These are phyloP conservation scores for Falco peregrinus DNA, from an alignment of 2,797 vertebrate genomes.

Conservation along the genomic window DNA sequence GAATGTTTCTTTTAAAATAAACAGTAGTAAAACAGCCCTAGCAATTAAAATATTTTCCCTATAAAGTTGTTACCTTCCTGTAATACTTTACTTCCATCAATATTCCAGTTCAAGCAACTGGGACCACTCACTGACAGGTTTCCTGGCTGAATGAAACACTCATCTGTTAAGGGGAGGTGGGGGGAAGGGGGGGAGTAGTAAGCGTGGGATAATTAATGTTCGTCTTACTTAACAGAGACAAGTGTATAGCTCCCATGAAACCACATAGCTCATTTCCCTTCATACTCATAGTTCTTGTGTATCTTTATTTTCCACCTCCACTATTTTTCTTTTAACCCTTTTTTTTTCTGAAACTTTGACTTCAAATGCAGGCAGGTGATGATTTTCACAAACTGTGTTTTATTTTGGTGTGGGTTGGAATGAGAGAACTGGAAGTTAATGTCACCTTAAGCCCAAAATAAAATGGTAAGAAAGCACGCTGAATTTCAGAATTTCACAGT, in stretches of 20 bases:
- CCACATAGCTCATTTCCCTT: neutral
- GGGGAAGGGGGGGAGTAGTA: too few relatives aligned
- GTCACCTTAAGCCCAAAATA: conserved; percentile 29
- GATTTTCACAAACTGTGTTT: conserved; percentile 48
- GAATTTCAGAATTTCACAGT: neutral
- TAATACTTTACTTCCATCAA: neutral
- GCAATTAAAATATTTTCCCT: neutral
- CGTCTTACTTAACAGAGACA: neutral
- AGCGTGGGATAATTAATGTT: neutral
- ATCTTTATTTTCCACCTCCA: conserved; percentile 23
- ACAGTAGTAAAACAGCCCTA: neutral
- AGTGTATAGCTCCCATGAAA: neutral
- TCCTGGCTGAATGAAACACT: neutral
- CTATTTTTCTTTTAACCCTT: conserved; percentile 1
- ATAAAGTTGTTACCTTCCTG: neutral
- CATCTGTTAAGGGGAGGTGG: neutral
- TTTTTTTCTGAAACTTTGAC: conserved; percentile 33
- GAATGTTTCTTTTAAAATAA: neutral
- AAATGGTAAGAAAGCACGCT: conserved; percentile 7
- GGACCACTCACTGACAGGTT: neutral
- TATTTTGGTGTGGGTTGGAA: conserved; percentile 50
- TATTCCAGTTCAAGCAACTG: neutral
- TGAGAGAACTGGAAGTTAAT: conserved; percentile 47
- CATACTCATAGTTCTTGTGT: neutral
- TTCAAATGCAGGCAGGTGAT: conserved; percentile 42